phyloP scores from a whole-genome alignment of 2,888 invertebrate genomes.

The Cosmorhoe ocellata region DNA sequence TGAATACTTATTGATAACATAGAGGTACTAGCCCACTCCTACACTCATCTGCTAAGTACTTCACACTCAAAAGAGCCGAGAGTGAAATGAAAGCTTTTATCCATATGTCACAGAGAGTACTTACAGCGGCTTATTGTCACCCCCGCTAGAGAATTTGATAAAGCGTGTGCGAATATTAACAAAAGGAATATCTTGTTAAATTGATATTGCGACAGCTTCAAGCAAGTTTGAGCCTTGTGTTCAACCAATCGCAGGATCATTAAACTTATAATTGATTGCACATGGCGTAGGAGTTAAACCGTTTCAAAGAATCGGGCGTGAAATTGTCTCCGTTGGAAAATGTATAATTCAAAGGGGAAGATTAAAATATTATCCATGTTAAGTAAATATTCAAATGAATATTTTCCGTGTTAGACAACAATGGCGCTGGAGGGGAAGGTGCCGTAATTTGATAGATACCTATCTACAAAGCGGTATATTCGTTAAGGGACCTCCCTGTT shows the following conservation, averaged over 20 bases:
- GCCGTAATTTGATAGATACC: constrained; percentile 80
- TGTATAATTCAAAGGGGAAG: constrained; percentile 83
- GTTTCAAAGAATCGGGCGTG: constrained; percentile 65
- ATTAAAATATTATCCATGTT: constrained; percentile 84
- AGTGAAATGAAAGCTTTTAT: constrained; percentile 83
- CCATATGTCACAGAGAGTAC: constrained; percentile 82
- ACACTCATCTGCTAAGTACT: constrained; percentile 48
- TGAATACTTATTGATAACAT: neutral
- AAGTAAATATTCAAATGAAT: constrained; percentile 84
- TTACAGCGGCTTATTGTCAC: constrained; percentile 83
- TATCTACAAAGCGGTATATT: constrained; percentile 80
- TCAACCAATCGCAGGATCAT: constrained; percentile 30
- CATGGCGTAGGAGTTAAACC: constrained; percentile 51
- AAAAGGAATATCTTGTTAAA: constrained; percentile 83
- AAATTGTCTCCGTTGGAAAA: constrained; percentile 82
- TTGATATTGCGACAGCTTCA: constrained; percentile 69
- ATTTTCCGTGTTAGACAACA: constrained; percentile 83
- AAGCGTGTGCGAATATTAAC: constrained; percentile 83
- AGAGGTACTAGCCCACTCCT: constrained; percentile 1
- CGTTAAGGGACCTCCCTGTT: constrained; percentile 77
- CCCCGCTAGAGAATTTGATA: constrained; percentile 83
- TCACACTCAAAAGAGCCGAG: constrained; percentile 76
- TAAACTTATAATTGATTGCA: constrained; percentile 55
- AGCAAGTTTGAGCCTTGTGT: constrained; percentile 53
- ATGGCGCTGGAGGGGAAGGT: constrained; percentile 71